Base-by-base conservation (phyloP, 2,888 invertebrate species). In the Erebia palarica region DNA sequence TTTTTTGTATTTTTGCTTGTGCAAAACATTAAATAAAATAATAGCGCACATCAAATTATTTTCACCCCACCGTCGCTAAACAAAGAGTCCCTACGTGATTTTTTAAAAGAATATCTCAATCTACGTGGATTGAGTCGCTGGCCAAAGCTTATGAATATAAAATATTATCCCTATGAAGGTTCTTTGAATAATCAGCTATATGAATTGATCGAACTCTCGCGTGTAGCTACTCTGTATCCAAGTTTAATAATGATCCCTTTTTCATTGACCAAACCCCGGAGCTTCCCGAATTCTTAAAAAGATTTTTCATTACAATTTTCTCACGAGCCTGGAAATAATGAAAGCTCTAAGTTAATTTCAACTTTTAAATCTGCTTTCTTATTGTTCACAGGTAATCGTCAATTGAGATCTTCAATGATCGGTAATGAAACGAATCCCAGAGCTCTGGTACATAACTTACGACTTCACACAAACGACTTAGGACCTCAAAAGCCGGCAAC, bases 291-390 rank as follows among this genome's bases (percentile, higher is more conserved):
- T 71, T 73, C 72, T 67, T 61, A 63, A 14, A 71, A 74, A 75
- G 73, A 74, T 71, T 68, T 69, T 74, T 74, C 65, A 75, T 69
- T 71, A 73, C 65, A 63, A 68, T 63, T 63, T 63, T 49, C 49
- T 49, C 49, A 49, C 63, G 63, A 21, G 21, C 14, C 47, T 63
- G 47, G 47, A 14, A 27, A 49, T 47, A 47, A 21, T 14, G 21
- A 13, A 42, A 42, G 13, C 9, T n/a, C 16, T 42, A 16, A 11
- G 27, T 55, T 55, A 13, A 3, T 21, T 58, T 58, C 27, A 14
- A 58, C 13, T 58, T 27, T 58, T 58, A 58, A 27, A 57, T 18
- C 18, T 18, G 10, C 21, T 21, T 58, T 21, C 7, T 57, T 58
- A 13, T 14, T 27, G 57, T 27, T 27, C 1, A 21, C 57, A 27